phyloP scores from a whole-genome alignment of 2,797 vertebrate genomes.

The Propithecus deckenii region DNA sequence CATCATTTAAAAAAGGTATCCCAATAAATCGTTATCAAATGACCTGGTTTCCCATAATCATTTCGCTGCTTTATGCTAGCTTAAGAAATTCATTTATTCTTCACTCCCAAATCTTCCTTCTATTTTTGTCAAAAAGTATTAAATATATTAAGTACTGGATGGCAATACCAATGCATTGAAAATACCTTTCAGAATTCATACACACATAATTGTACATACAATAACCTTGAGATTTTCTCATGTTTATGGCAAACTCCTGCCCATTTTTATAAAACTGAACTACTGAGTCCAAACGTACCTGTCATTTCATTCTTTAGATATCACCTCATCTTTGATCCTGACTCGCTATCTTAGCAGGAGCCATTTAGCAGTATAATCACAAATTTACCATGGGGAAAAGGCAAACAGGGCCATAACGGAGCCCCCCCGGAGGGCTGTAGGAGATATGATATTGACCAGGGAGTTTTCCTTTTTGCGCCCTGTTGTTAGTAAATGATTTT shows the following conservation, averaged over 20 bases:
- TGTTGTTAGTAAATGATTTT: constrained; percentile 59
- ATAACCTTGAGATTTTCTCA: background rate
- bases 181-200: background rate
- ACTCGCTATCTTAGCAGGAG: background rate
- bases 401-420: background rate
- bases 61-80: background rate
- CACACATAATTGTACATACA: background rate
- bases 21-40: constrained; percentile 35
- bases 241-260: background rate
- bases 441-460: background rate
- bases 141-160: background rate
- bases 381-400: background rate
- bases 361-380: background rate
- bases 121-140: constrained; percentile 17
- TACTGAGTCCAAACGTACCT: background rate
- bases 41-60: constrained; percentile 13
- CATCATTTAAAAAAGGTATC: constrained; percentile 64
- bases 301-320: background rate
- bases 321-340: background rate
- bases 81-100: constrained; percentile 9
- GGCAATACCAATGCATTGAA: background rate
- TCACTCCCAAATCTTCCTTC: background rate
- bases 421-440: background rate
- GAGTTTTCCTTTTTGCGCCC: background rate
- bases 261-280: background rate